Base-by-base conservation (phyloP, 1,140 invertebrate species). In the Brachionus calyciflorus region DNA sequence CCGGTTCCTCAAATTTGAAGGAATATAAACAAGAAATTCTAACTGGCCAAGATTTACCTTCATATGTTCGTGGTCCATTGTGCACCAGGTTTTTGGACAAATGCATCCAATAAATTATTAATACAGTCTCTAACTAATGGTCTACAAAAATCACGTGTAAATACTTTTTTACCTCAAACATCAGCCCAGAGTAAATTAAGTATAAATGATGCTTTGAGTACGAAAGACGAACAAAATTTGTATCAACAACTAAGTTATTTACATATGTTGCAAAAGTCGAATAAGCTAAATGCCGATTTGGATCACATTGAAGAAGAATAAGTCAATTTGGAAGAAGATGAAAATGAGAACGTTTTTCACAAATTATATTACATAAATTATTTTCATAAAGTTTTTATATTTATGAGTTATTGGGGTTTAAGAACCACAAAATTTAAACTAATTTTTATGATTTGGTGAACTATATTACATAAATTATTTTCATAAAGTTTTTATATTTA, bases 11-110 rank as follows among this genome's bases (percentile, higher is more conserved):
- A n/a, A 55, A 55, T n/a, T 10, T 73, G 26, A 51, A 28, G 19
- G 69, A 73, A n/a, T 73, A 73, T 33, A 73, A 73, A 33, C 46
- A 51, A 28, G 51, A 73, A 26, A 73, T 73, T 33, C 12, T 73
- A 24, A 73, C 46, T 55, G 46, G 69, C 14, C 30, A 33, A 37
- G 51, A 30, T 10, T 40, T 73, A 28, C 69, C 69, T 14, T 73
- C 69, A 12, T 73, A 73, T 73, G 51, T 73, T 12, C 69, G 69
- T 7, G 37, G 69, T n/a, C 12, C 51, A 24, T 4, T 73, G n/a
- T 40, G 37, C 10, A 46, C 17, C 46, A 9, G 69, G 46, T 30
- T 73, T 73, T 73, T 73, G 69, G 69, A 53, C 46, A 9, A 73
- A 41, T 12, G 26, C 69, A 17, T 17, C 69, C 0, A 51, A 65